A percentile compares a stretch with the other conserved stretches of the same genome.
Evolutionary conservation across 2,797 vertebrate species (phyloP).

Genomic region (Poeciliopsis paucimaculata): DNA sequence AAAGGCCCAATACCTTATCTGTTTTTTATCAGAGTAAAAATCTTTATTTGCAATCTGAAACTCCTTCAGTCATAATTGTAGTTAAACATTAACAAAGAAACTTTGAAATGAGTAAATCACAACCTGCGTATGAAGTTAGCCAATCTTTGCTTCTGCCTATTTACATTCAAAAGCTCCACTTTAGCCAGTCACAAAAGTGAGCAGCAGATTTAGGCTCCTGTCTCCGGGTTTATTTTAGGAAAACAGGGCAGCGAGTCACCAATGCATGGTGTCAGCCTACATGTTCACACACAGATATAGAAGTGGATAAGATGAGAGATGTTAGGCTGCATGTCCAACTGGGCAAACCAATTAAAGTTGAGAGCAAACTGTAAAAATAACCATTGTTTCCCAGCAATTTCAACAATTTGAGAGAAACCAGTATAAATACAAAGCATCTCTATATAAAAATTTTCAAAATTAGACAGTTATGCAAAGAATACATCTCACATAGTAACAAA

Average conservation of each 20-base stretch:
- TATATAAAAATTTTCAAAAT: neutral
- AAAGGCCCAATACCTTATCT: neutral
- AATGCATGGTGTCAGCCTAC: slow-evolving; percentile 49
- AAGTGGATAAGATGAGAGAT: slow-evolving; percentile 26
- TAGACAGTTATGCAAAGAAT: neutral
- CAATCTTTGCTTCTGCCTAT: slow-evolving; percentile 6
- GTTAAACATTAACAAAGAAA: slow-evolving; percentile 1
- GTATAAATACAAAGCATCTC: neutral
- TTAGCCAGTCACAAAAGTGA: slow-evolving; percentile 33
- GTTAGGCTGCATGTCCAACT: neutral
- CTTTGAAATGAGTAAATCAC: neutral
- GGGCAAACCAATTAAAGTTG: neutral
- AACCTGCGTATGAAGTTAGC: neutral
- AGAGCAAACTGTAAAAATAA: neutral
- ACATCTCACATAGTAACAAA: neutral
- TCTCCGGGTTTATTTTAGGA: slow-evolving; percentile 75
- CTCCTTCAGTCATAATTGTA: neutral
- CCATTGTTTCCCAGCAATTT: neutral
- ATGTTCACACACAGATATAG: slow-evolving; percentile 57
- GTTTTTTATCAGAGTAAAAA: neutral
- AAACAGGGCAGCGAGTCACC: slow-evolving; percentile 69
- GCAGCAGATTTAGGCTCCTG: slow-evolving; percentile 56
- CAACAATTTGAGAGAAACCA: neutral
- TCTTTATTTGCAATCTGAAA: neutral
- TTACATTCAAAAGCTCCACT: neutral